Evolutionary conservation across 1,140 invertebrate genomes (phyloP).

Genomic region (Calosoma granatense): DNA sequence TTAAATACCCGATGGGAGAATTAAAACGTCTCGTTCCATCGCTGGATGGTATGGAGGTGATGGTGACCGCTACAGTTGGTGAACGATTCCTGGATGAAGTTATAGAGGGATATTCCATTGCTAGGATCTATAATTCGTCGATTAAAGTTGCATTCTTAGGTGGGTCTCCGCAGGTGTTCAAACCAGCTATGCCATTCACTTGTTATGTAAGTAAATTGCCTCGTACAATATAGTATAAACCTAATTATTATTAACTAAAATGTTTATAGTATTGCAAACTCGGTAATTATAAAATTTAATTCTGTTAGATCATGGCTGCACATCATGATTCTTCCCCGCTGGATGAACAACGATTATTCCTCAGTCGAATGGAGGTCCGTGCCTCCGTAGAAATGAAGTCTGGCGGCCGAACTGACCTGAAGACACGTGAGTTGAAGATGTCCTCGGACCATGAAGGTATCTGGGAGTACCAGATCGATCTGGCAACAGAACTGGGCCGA

Average conservation of each 20-base stretch:
- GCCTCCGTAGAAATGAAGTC: constrained; percentile 45
- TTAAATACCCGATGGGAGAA: constrained; percentile 74
- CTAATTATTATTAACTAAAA: constrained; percentile 14
- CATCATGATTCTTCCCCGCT: constrained; percentile 69
- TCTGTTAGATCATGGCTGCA: constrained; percentile 60
- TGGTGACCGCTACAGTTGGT: constrained; percentile 79
- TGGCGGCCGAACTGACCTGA: constrained; percentile 46
- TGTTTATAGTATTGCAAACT: no score
- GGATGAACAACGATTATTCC: constrained; percentile 40
- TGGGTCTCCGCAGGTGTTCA: constrained; percentile 84
- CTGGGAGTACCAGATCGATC: constrained; percentile 68
- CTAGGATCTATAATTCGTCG: constrained; percentile 78
- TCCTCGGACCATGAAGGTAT: constrained; percentile 49
- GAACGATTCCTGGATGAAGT: constrained; percentile 82
- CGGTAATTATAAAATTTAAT: no score
- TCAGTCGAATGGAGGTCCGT: constrained; percentile 48
- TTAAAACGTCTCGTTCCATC: constrained; percentile 53
- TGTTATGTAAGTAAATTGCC: constrained; percentile 52
- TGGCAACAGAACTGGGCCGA: constrained; percentile 44
- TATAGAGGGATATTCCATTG: constrained; percentile 75
- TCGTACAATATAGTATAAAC: not conserved
- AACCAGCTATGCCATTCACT: constrained; percentile 81
- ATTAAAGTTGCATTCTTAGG: constrained; percentile 76
- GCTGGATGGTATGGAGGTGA: constrained; percentile 71
- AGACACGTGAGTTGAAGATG: constrained; percentile 42